Percentiles rank a stretch among this genome's conserved stretches.
These are phyloP conservation scores for Micoletzkya japonica DNA, from an alignment of 2,888 invertebrate species.

Conservation along the genomic window DNA sequence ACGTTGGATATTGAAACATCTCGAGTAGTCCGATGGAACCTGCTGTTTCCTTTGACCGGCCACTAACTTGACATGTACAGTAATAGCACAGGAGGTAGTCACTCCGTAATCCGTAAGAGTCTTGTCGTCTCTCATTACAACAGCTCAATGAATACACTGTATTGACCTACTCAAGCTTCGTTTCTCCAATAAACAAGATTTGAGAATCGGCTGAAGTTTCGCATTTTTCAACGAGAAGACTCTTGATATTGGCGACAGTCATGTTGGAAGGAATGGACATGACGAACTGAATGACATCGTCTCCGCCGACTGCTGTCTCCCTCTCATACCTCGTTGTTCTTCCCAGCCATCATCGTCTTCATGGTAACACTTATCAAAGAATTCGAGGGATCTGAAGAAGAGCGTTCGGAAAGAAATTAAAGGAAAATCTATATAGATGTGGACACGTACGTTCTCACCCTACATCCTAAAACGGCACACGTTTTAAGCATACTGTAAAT, in stretches of 20 bases:
- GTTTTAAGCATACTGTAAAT: no score
- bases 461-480: no score
- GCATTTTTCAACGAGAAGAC: slow-evolving; percentile 17
- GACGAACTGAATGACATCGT: slow-evolving; percentile 24
- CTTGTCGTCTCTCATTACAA: slow-evolving; percentile 11
- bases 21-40: not conserved
- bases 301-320: no score
- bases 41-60: slow-evolving; percentile 13
- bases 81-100: slow-evolving; percentile 1
- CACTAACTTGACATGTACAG: slow-evolving; percentile 17
- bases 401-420: no score
- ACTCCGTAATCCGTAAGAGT: slow-evolving; percentile 18
- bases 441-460: no score
- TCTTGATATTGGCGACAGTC: slow-evolving; percentile 21
- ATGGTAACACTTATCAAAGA: no score
- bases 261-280: slow-evolving; percentile 10
- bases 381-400: no score
- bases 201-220: slow-evolving; percentile 12
- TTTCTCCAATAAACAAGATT: slow-evolving; percentile 18
- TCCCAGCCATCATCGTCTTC: slow-evolving; percentile 27
- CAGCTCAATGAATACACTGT: not conserved
- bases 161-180: slow-evolving; percentile 16
- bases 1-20: not conserved
- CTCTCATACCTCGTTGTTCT: slow-evolving; percentile 21
- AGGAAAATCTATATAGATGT: no score